These are phyloP conservation scores for Aphaenogaster floridana DNA, from an alignment of 1,140 invertebrate genomes.

Conservation along the genomic window DNA sequence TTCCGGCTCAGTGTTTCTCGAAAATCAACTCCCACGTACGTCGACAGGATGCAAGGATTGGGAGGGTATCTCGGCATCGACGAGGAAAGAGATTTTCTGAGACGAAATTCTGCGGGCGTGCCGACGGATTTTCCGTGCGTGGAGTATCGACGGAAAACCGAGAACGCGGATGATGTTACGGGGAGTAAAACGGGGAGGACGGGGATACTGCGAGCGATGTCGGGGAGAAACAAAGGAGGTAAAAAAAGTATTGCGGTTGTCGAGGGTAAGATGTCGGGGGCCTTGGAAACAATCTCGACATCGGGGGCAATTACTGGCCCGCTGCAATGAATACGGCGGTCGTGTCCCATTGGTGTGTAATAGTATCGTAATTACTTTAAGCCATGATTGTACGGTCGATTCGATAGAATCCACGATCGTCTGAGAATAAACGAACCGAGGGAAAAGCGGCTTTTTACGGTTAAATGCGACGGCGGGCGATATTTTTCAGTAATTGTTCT, in stretches of 20 bases:
- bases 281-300: slow-evolving; percentile 40
- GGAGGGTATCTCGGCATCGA: background rate
- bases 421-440: slow-evolving; percentile 31
- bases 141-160: slow-evolving; percentile 27
- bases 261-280: slow-evolving; percentile 1
- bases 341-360: slow-evolving; percentile 54
- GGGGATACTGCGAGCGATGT: background rate
- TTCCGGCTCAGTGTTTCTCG: slow-evolving; percentile 6
- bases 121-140: slow-evolving; percentile 30
- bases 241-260: slow-evolving; percentile 30
- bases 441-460: slow-evolving; percentile 2
- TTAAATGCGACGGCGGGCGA: background rate
- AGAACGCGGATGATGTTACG: slow-evolving; percentile 21
- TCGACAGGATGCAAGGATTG: background rate
- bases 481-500: background rate
- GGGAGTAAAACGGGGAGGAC: background rate
- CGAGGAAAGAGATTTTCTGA: slow-evolving; percentile 18
- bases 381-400: background rate
- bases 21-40: slow-evolving; percentile 32
- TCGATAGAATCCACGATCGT: slow-evolving; percentile 5
- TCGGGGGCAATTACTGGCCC: slow-evolving; percentile 45
- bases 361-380: slow-evolving; percentile 50
- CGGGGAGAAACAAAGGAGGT: background rate
- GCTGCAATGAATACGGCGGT: slow-evolving; percentile 25
- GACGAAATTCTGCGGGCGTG: slow-evolving; percentile 35